A percentile compares a stretch with the other conserved stretches of the same genome.
Evolutionary conservation across 1,140 invertebrate species (phyloP).

Genomic region (Heliconius hermathena): DNA sequence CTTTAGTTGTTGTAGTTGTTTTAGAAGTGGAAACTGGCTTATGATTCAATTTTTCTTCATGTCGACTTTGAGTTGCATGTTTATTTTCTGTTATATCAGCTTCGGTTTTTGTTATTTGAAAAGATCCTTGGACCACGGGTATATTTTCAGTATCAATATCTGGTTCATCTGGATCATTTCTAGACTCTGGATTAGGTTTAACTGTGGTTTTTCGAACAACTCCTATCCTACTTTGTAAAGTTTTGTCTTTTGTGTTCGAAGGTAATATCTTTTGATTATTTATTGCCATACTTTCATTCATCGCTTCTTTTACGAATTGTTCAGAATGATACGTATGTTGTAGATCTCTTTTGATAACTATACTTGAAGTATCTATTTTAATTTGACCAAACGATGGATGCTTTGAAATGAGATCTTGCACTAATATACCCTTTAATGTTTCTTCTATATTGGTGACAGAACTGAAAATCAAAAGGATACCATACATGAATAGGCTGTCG

Average conservation of each 20-base stretch:
- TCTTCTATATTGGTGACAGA: conserved; percentile 86
- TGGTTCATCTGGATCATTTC: conserved; percentile 77
- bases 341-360: conserved; percentile 85
- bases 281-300: conserved; percentile 70
- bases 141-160: conserved; percentile 82
- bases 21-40: conserved; percentile 62
- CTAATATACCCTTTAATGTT: conserved; percentile 85
- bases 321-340: conserved; percentile 78
- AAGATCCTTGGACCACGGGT: conserved; percentile 83
- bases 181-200: conserved; percentile 67
- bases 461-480: conserved; percentile 62
- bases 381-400: conserved; percentile 85
- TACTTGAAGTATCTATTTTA: conserved; percentile 85
- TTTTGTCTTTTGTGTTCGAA: conserved; percentile 73
- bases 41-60: conserved; percentile 69
- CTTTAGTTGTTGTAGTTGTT: conserved; percentile 70
- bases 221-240: conserved; percentile 72
- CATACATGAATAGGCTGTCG: not conserved
- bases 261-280: conserved; percentile 56
- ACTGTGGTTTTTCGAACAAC: conserved; percentile 81
- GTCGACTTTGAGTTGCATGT: conserved; percentile 60
- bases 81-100: conserved; percentile 84
- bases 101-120: conserved; percentile 84
- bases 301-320: conserved; percentile 70
- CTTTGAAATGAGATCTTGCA: conserved; percentile 85